These are phyloP conservation scores for Hypothenemus hampei DNA, from an alignment of 1,140 invertebrate species.

Conservation along the genomic window DNA sequence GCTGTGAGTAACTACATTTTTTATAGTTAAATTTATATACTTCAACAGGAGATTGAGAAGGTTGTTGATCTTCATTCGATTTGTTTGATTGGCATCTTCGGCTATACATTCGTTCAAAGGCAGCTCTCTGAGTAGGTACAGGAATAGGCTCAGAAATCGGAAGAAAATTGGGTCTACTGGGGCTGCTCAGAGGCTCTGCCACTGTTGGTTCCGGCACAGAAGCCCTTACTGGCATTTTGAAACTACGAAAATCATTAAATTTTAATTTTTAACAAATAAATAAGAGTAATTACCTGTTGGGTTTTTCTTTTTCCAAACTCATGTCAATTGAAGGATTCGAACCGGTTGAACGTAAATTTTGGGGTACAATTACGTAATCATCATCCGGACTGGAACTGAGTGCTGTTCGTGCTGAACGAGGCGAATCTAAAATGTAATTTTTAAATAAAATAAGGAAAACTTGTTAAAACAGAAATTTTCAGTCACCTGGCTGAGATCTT, in stretches of 20 bases:
- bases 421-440: slow-evolving; percentile 42
- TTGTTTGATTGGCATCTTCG: slow-evolving; percentile 25
- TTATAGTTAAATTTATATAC: slow-evolving; percentile 3
- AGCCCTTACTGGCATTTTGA: slow-evolving; percentile 22
- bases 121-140: slow-evolving; percentile 65
- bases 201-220: slow-evolving; percentile 17
- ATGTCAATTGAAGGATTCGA: slow-evolving; percentile 50
- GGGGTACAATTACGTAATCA: slow-evolving; percentile 83
- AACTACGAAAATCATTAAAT: too few relatives aligned
- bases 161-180: slow-evolving; percentile 62
- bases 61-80: slow-evolving; percentile 25
- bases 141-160: slow-evolving; percentile 73
- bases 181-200: slow-evolving; percentile 47
- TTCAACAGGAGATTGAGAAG: slow-evolving; percentile 21
- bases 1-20: neutral
- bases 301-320: slow-evolving; percentile 37
- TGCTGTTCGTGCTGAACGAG: slow-evolving; percentile 38
- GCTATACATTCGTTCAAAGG: slow-evolving; percentile 45
- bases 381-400: slow-evolving; percentile 63
- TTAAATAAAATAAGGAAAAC: neutral
- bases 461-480: neutral
- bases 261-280: too few relatives aligned
- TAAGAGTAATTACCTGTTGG: slow-evolving; percentile 17
- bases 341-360: slow-evolving; percentile 51
- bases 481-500: slow-evolving; percentile 36